Conservation (phyloP, 1,140 invertebrate genomes). For the Eumaeus atala region DNA sequence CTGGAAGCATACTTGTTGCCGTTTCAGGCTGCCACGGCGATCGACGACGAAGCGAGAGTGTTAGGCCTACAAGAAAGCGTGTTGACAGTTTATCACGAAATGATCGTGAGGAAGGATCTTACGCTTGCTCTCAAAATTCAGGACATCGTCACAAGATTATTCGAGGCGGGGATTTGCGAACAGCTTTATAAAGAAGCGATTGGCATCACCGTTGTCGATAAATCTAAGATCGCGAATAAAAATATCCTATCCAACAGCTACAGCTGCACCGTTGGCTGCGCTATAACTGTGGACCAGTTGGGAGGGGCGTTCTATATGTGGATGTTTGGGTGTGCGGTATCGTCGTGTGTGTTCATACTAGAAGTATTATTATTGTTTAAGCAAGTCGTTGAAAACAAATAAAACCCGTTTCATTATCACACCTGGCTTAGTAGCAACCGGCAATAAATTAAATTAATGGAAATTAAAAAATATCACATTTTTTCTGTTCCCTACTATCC, state of each 20-base stretch:
- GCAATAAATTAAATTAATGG: too few species aligned
- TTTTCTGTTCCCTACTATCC: too few species aligned
- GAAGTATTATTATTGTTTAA: conserved; percentile 29
- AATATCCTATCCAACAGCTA: conserved; percentile 50
- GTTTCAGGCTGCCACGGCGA: conserved; percentile 37
- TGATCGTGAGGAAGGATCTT: conserved; percentile 46
- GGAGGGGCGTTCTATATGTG: conserved; percentile 45
- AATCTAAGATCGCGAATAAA: conserved; percentile 34
- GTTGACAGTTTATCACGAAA: conserved; percentile 50
- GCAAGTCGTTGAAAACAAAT: too few species aligned
- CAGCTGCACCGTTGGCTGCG: conserved; percentile 35
- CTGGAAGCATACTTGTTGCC: conserved; percentile 30
- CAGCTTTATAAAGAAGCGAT: conserved; percentile 42
- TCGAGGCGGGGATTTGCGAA: conserved; percentile 50
- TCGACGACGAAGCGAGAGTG: conserved; percentile 46
- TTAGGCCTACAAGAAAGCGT: conserved; percentile 37
- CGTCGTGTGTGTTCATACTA: conserved; percentile 31
- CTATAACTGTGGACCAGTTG: conserved; percentile 34
- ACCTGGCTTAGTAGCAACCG: too few species aligned
- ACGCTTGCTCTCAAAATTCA: conserved; percentile 26
- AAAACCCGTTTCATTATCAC: too few species aligned
- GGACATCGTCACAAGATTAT: conserved; percentile 33
- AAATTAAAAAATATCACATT: too few species aligned
- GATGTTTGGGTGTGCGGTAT: conserved; percentile 36
- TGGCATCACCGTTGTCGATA: conserved; percentile 38